Base-by-base conservation (phyloP, 2,888 invertebrate species). In the Drosophila prolongata region DNA sequence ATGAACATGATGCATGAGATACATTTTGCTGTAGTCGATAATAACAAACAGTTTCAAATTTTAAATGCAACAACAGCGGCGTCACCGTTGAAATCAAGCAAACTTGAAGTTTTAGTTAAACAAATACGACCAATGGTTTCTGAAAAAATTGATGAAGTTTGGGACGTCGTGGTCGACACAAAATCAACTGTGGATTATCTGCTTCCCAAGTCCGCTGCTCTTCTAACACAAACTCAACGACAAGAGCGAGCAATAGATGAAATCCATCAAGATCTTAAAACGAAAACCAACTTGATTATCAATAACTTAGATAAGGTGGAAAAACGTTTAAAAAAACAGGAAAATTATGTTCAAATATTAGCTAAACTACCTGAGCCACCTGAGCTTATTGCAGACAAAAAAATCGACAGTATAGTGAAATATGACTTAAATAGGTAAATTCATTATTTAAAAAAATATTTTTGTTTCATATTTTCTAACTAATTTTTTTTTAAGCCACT, bases 71-170 rank as follows among this genome's bases (percentile, higher is more conserved):
- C 95, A 54, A 94, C 94, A 0, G 93, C 93, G n/a, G 91, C 94
- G 30, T 94, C 95, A 1, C 84, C 94, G 8, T 90, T 93, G 13
- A 95, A 94, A 84, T 93, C 94, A 13, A 97, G 95, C 89, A 97
- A 97, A 93, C 94, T 97, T 75, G 97, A 97, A 92, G 95, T 94
- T 4, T 93, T 97, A 35, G 96, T 96, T 1, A 95, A 96, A 87
- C 96, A 96, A 92, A 97, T 97, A 90, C 95, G 95, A 77, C 97
- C 97, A 0, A 96, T 97, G 93, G 95, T 97, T 1, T 96, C 97
- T 0, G 96, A 97, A 90, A 97, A 97, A 92, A 97, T 97, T 96
- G 97, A 97, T 84, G 96, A 97, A 92, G 97, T 97, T 4, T 97
- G 97, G 97, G 96, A 96, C 90, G 96, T 97, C 5, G 96, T 97